Evolutionary conservation across 1,140 invertebrate species (phyloP).

Genomic region (Patella vulgata): DNA sequence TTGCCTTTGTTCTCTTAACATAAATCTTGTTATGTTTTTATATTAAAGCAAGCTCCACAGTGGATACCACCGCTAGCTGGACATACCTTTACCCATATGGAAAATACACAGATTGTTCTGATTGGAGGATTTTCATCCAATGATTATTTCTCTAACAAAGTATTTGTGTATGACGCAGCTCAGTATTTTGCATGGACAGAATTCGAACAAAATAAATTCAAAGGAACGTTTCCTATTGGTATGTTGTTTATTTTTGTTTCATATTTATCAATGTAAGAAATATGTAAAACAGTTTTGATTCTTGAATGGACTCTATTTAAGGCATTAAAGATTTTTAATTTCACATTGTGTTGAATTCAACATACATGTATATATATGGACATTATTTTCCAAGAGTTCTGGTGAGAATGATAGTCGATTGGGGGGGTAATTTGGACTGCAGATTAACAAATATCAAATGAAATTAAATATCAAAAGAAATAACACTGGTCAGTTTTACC

Average conservation of each 20-base stretch:
- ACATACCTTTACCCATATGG: conserved; percentile 86
- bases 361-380: too few relatives aligned
- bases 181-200: conserved; percentile 75
- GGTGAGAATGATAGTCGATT: too few relatives aligned
- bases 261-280: background rate
- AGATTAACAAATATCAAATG: too few relatives aligned
- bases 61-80: conserved; percentile 79
- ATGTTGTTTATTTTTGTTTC: conserved; percentile 22
- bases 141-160: conserved; percentile 69
- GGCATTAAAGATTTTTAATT: too few relatives aligned
- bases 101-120: conserved; percentile 80
- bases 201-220: conserved; percentile 64
- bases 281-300: background rate
- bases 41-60: conserved; percentile 34
- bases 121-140: conserved; percentile 88
- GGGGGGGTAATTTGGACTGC: too few relatives aligned
- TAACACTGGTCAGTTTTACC: too few relatives aligned
- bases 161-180: conserved; percentile 86
- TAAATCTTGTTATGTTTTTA: too few relatives aligned
- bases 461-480: too few relatives aligned
- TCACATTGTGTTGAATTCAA: too few relatives aligned
- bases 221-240: conserved; percentile 79
- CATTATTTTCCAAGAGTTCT: too few relatives aligned
- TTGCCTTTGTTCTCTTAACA: too few relatives aligned
- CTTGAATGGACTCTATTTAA: too few relatives aligned